These are phyloP conservation scores for Trachelus troglodyta DNA, from an alignment of 2,888 invertebrate genomes.

Conservation along the genomic window DNA sequence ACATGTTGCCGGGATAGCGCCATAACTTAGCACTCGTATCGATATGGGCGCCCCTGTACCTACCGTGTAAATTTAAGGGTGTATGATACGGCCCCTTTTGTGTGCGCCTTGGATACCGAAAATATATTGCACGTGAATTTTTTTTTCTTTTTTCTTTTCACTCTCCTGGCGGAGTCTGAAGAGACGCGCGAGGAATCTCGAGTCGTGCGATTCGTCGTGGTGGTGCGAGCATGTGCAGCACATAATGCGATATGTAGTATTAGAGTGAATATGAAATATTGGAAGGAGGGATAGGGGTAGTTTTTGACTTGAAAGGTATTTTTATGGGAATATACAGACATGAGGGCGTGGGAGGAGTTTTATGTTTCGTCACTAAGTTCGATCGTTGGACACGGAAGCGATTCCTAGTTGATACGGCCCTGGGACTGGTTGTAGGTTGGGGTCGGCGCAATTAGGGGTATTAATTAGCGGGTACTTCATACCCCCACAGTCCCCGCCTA, in stretches of 20 bases:
- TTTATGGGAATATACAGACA: background rate
- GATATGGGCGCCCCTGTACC: constrained; percentile 46
- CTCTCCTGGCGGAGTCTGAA: constrained; percentile 12
- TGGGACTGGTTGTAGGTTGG: constrained; percentile 42
- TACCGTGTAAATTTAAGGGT: constrained; percentile 48
- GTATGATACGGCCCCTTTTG: constrained; percentile 35
- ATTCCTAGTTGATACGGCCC: constrained; percentile 41
- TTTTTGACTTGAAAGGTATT: background rate
- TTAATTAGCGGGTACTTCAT: constrained; percentile 65
- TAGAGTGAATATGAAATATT: background rate
- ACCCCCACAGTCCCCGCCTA: constrained; percentile 40
- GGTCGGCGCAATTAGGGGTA: constrained; percentile 65
- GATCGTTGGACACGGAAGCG: constrained; percentile 10
- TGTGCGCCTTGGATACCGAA: constrained; percentile 20
- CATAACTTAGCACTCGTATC: constrained; percentile 58
- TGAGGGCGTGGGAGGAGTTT: background rate
- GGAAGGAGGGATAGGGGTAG: background rate
- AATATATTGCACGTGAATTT: constrained; percentile 31
- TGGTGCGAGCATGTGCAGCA: background rate
- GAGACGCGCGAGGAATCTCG: background rate
- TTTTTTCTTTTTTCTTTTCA: background rate
- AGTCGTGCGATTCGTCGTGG: background rate
- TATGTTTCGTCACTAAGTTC: background rate
- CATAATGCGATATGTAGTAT: background rate
- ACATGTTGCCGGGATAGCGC: constrained; percentile 62